These are phyloP conservation scores for Cactoblastis cactorum DNA, from an alignment of 2,888 invertebrate genomes.

Conservation along the genomic window DNA sequence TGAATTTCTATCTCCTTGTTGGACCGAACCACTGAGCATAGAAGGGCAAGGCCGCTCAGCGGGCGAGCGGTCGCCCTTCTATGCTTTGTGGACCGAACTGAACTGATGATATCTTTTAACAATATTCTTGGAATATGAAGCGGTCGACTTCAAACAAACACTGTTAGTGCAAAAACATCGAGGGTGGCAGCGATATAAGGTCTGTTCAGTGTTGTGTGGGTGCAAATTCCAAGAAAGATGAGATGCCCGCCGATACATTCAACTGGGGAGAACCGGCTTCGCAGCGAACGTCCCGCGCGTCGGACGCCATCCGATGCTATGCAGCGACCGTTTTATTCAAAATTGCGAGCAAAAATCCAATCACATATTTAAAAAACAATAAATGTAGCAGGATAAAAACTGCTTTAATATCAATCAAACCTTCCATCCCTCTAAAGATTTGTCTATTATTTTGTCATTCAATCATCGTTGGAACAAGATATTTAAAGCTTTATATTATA, in stretches of 20 bases:
- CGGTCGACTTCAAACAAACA: slow-evolving; percentile 35
- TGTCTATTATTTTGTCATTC: too few relatives aligned
- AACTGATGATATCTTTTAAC: slow-evolving; percentile 7
- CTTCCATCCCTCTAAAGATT: too few relatives aligned
- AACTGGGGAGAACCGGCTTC: slow-evolving; percentile 50
- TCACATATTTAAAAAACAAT: too few relatives aligned
- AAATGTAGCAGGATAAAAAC: too few relatives aligned
- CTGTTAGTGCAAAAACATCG: slow-evolving; percentile 33
- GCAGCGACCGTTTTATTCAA: slow-evolving; percentile 50
- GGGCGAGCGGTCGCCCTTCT: too few relatives aligned
- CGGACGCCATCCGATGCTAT: slow-evolving; percentile 24
- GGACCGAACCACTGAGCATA: too few relatives aligned
- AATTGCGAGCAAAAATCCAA: slow-evolving; percentile 28
- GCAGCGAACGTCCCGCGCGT: slow-evolving; percentile 8
- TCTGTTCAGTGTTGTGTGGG: slow-evolving; percentile 50
- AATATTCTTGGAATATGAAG: slow-evolving; percentile 38
- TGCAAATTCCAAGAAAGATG: slow-evolving; percentile 72
- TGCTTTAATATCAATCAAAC: too few relatives aligned
- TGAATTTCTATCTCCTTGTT: too few relatives aligned
- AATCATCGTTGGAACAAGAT: too few relatives aligned
- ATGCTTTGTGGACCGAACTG: slow-evolving; percentile 1
- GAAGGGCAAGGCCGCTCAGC: too few relatives aligned
- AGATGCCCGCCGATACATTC: slow-evolving; percentile 58
- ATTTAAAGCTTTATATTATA: too few relatives aligned
- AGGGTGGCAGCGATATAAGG: slow-evolving; percentile 35